Base-by-base conservation (phyloP, 2,113 vertebrate genomes). In the Mustelus asterias region DNA sequence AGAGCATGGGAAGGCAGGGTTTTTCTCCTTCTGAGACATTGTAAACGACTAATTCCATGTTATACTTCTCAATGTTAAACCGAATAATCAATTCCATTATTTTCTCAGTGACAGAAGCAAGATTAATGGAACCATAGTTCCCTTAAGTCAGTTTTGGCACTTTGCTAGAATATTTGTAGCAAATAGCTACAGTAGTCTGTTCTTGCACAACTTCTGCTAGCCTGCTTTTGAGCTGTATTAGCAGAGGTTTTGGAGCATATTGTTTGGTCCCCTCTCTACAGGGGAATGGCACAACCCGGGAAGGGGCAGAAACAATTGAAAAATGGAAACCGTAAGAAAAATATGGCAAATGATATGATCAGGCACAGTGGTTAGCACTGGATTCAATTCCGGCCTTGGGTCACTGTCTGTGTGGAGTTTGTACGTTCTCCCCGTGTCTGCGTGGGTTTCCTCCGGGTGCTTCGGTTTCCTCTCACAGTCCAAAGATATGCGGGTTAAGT, bases 281-380 rank as follows among this genome's bases (percentile, higher is more conserved):
- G 48, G 54, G 24, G 26, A 60, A 33, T 90, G 58, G 54, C 26
- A 29, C 48, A 90, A 90, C 3, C 20, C 33, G 37, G n/a, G 65
- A 44, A 22, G 65, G 37, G 92, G 22, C 41, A 94, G 29, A 94
- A 67, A 93, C 8, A 93, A 93, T 89, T 89, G 44, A 89, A 90
- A 54, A 90, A 60, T 90, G 29, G 88, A 48, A 11, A 60, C 58
- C 11, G 5, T 33, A 94, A 94, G 8, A 67, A 44, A 69, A 94
- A 94, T 14, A 24, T 67, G 7, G 10, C 37, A 63, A 29, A 63
- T 13, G 8, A 63, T 63, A 63, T 63, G 60, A 11, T 54, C 48
- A 4, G 48, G 48, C 48, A 54, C 48, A 54, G 48, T 5, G 2
- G 48, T 54, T 54, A 0, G 4, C 48, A 3, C 48, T 54, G 48